A percentile compares a stretch with the other conserved stretches of the same genome.
These are phyloP conservation scores for Podarcis raffonei DNA, from an alignment of 2,113 vertebrate genomes.

Conservation along the genomic window DNA sequence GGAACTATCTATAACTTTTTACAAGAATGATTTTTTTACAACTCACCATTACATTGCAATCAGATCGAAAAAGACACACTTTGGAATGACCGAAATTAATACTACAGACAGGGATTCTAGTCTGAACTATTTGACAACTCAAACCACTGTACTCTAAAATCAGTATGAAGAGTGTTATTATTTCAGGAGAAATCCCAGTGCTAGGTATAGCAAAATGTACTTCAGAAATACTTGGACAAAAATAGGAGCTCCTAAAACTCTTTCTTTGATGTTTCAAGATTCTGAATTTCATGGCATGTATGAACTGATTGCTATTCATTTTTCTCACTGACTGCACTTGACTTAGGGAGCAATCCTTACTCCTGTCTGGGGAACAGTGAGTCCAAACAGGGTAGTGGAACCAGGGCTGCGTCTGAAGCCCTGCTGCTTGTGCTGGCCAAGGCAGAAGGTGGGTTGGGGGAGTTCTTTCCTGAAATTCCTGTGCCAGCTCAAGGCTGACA, in stretches of 20 bases:
- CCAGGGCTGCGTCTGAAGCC: no score
- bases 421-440: no score
- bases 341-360: neutral
- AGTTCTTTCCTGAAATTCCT: no score
- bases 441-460: no score
- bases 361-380: neutral
- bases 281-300: neutral
- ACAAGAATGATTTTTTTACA: neutral
- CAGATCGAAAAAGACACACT: neutral
- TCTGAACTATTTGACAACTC: neutral
- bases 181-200: neutral
- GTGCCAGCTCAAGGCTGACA: no score
- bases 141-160: constrained; percentile 1
- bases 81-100: neutral
- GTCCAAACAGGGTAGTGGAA: neutral
- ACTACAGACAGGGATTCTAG: neutral
- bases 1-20: constrained; percentile 15
- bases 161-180: neutral
- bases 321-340: constrained; percentile 12
- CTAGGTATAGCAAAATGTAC: neutral
- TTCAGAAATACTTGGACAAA: neutral
- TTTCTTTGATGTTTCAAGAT: neutral
- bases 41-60: constrained; percentile 10
- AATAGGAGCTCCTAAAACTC: neutral
- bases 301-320: neutral